Evolutionary conservation across 2,113 vertebrate species (phyloP), one percentile per base, ranked within the genome.

Genomic region (Otolemur garnettii): DNA sequence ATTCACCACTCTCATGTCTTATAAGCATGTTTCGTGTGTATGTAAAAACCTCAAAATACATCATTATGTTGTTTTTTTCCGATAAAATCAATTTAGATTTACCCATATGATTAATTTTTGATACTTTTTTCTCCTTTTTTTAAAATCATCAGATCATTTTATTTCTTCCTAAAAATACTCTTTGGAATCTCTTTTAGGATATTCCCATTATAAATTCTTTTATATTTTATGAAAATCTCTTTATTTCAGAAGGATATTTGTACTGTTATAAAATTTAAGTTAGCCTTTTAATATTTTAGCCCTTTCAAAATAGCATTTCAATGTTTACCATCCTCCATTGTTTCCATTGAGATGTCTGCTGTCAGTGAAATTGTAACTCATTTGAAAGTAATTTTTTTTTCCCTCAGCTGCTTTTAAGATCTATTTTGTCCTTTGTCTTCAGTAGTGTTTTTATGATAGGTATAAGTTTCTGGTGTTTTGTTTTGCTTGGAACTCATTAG

Each of bases 81-180:
- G 88, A 13, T 88, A 66, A 82, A 95, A 91, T 94, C 80, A 66
- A 96, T 85, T 91, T 91, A 81, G 55, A 91, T 93, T 45, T 45
- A 95, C 21, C 26, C 22, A 64, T 59, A 57, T 19, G 22, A 75
- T 90, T 84, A 96, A 24, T 0, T 83, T 90, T 91, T 38, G 71
- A 68, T 77, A 83, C n/a, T 57, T 88, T 57, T 55, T 85, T 45
- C 14, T 79, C 35, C 38, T 4, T 68, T 94, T 92, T 30, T 93
- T 80, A 26, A 77, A 50, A 75, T 9, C 21, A 81, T 74, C 59
- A 59, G 11, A 87, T 53, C 14, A 87, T 64, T 95, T 66, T 7
- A 45, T 86, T 95, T 95, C 42, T 18, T 68, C 90, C 28, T 62
- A 45, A 89, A 81, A 82, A 86, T 66, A 35, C 0, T 6, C 14